Conservation (phyloP, 1,140 invertebrate genomes). For the Rhagoletis zephyria region DNA sequence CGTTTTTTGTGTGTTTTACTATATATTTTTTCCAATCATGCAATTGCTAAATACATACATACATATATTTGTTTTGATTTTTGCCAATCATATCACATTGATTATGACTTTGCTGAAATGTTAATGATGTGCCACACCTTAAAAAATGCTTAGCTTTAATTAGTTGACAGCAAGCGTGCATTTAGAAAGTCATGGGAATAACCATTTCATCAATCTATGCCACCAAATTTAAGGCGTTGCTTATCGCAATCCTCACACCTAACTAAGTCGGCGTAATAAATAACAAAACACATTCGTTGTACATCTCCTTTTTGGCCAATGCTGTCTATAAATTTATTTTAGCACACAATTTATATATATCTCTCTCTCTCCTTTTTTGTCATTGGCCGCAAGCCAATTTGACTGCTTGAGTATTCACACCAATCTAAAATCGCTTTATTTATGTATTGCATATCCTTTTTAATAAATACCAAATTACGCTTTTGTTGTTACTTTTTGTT, state of each 20-base stretch:
- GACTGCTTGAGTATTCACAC: neutral
- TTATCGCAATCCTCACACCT: neutral
- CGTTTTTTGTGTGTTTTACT: neutral
- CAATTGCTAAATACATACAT: neutral
- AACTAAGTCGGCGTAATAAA: neutral
- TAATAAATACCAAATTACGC: neutral
- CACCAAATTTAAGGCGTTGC: neutral
- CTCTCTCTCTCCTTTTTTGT: neutral
- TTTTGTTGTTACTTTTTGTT: neutral
- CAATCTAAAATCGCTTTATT: neutral
- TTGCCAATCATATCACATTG: neutral
- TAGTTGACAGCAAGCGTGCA: too few relatives aligned
- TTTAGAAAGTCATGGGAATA: conserved; percentile 12
- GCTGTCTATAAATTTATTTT: neutral
- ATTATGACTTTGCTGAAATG: neutral
- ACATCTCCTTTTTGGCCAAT: neutral
- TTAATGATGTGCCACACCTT: neutral
- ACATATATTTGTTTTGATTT: neutral
- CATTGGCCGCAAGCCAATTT: neutral
- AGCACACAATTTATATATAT: neutral
- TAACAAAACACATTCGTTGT: neutral
- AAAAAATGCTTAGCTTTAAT: neutral
- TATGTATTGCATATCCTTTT: neutral
- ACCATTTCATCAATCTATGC: conserved; percentile 3
- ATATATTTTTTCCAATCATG: neutral